Conservation (phyloP, 2,888 invertebrate species). For the Temnothorax unifasciatus region DNA sequence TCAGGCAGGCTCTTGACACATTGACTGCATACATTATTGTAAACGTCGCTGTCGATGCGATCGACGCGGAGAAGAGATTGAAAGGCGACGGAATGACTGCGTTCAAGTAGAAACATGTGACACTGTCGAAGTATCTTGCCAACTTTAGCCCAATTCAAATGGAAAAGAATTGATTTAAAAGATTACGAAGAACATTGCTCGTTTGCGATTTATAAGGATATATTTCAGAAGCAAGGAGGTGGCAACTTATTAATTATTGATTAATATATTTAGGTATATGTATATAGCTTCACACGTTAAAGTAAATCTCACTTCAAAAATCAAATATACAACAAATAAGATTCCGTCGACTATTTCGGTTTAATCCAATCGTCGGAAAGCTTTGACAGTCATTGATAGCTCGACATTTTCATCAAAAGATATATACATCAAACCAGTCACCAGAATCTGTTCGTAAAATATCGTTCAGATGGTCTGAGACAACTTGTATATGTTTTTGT, state of each 20-base stretch:
- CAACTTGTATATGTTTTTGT: background rate
- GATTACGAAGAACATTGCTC: background rate
- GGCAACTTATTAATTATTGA: background rate
- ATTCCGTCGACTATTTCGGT: background rate
- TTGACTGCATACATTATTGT: constrained; percentile 75
- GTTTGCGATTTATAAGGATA: background rate
- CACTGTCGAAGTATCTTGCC: background rate
- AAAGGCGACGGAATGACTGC: constrained; percentile 10
- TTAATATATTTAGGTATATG: background rate
- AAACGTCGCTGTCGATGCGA: constrained; percentile 70
- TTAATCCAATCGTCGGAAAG: background rate
- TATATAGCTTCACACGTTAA: background rate
- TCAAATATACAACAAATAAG: background rate
- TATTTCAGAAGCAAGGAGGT: background rate
- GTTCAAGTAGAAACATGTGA: constrained; percentile 13
- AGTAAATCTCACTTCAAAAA: background rate
- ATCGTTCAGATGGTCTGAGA: background rate
- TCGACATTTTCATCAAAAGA: background rate
- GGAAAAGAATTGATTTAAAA: background rate
- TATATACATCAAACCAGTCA: background rate
- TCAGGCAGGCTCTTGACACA: constrained; percentile 72
- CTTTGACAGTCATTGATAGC: background rate
- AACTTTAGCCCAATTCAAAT: background rate
- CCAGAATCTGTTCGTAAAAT: constrained; percentile 5
- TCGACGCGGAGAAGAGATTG: constrained; percentile 54